phyloP scores from a whole-genome alignment of 2,797 vertebrate species.

The Remorina albescens region DNA sequence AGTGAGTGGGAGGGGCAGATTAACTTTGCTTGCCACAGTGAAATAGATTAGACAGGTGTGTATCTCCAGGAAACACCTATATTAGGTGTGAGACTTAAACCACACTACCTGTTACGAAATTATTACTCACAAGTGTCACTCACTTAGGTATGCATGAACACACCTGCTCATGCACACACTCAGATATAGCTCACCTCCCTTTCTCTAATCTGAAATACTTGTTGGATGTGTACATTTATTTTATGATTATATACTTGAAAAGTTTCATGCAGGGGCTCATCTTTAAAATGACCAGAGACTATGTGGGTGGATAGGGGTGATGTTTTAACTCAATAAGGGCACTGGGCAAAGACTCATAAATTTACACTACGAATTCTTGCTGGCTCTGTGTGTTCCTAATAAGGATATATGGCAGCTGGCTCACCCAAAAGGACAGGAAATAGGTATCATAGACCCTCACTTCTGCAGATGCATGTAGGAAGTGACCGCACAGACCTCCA shows the following conservation, averaged over 20 bases:
- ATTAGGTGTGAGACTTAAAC: background rate
- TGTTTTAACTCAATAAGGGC: conserved; percentile 74
- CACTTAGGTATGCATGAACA: background rate
- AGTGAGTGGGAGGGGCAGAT: background rate
- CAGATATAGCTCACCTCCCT: background rate
- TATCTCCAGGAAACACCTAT: conserved; percentile 1
- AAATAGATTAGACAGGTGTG: conserved; percentile 17
- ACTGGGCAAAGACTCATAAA: conserved; percentile 67
- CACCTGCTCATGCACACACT: conserved; percentile 11
- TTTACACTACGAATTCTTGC: conserved; percentile 68
- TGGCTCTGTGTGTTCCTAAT: conserved; percentile 77
- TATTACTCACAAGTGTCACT: conserved; percentile 2
- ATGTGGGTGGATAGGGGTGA: conserved; percentile 50
- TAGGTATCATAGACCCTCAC: conserved; percentile 54
- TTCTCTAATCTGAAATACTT: background rate
- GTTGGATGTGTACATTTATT: background rate
- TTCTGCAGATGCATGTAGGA: conserved; percentile 66
- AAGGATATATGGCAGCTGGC: conserved; percentile 76
- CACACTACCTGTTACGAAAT: background rate
- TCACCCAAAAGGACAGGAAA: conserved; percentile 66
- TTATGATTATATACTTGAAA: background rate
- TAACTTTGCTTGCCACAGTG: background rate
- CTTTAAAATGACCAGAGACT: conserved; percentile 26
- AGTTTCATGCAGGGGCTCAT: conserved; percentile 2
- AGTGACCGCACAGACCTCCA: conserved; percentile 55